Evolutionary conservation across 1,140 invertebrate species (phyloP).

Genomic region (Dendroctonus valens): DNA sequence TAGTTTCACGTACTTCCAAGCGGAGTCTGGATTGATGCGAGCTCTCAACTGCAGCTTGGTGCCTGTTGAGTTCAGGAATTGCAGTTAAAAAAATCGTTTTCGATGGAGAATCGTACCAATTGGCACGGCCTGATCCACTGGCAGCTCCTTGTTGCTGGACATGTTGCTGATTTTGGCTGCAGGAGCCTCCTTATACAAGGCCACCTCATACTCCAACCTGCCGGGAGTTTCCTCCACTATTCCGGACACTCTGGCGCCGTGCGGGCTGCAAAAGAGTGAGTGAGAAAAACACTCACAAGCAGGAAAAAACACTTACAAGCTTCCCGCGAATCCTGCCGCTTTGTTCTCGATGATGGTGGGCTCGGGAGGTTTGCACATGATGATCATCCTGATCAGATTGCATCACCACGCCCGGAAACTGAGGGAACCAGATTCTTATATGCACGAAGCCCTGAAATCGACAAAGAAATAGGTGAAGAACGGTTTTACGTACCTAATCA

Average conservation of each 20-base stretch:
- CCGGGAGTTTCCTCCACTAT: conserved; percentile 83
- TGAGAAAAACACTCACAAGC: background rate
- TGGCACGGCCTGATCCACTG: conserved; percentile 75
- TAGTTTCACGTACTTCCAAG: conserved; percentile 83
- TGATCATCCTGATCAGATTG: conserved; percentile 86
- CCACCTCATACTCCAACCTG: conserved; percentile 80
- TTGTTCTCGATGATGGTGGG: conserved; percentile 82
- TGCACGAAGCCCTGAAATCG: conserved; percentile 74
- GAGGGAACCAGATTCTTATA: conserved; percentile 84
- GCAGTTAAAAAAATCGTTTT: too few species aligned
- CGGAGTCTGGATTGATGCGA: conserved; percentile 77
- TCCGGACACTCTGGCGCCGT: conserved; percentile 78
- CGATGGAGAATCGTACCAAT: conserved; percentile 54
- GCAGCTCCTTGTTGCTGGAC: conserved; percentile 59
- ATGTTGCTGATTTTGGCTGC: conserved; percentile 61
- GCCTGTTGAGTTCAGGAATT: conserved; percentile 40
- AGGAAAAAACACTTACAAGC: conserved; percentile 68
- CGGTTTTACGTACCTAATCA: too few species aligned
- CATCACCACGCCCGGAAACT: conserved; percentile 84
- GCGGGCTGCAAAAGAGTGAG: conserved; percentile 59
- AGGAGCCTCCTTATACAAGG: conserved; percentile 77
- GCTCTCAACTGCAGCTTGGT: conserved; percentile 80
- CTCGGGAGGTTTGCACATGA: conserved; percentile 87
- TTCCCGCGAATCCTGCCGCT: conserved; percentile 84
- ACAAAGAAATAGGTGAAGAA: too few species aligned